These are phyloP conservation scores for Leptonema lineaticorne DNA, from an alignment of 1,140 invertebrate species.

Conservation along the genomic window DNA sequence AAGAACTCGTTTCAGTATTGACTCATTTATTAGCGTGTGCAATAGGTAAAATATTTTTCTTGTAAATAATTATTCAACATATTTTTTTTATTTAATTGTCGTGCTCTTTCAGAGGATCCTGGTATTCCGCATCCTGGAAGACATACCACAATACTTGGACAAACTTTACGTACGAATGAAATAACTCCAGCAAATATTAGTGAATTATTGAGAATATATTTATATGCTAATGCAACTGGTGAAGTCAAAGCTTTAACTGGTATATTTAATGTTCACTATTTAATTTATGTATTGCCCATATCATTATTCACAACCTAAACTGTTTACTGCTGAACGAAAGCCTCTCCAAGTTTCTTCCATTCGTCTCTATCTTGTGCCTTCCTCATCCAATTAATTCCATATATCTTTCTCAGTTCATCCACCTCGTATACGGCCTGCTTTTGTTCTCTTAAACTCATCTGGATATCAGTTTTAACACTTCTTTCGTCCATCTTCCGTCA, in stretches of 20 bases:
- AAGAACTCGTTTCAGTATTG: slow-evolving; percentile 84
- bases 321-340: no score
- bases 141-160: slow-evolving; percentile 84
- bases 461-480: no score
- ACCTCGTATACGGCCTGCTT: no score
- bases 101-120: slow-evolving; percentile 69
- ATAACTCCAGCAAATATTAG: slow-evolving; percentile 90
- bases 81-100: neutral
- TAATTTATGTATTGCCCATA: no score
- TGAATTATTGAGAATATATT: slow-evolving; percentile 87
- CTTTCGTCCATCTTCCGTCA: no score
- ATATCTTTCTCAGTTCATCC: no score
- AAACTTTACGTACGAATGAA: slow-evolving; percentile 88
- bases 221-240: slow-evolving; percentile 81
- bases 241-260: slow-evolving; percentile 80
- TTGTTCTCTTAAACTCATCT: no score
- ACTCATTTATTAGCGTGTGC: slow-evolving; percentile 89
- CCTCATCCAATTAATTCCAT: no score
- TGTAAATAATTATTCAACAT: neutral
- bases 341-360: no score
- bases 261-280: no score
- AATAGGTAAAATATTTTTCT: slow-evolving; percentile 58
- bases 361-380: no score
- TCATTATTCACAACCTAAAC: no score
- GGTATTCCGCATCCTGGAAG: slow-evolving; percentile 86